Percentiles rank a stretch among this genome's conserved stretches.
These are phyloP conservation scores for Seira sanloemensis DNA, from an alignment of 2,888 invertebrate genomes.

Conservation along the genomic window DNA sequence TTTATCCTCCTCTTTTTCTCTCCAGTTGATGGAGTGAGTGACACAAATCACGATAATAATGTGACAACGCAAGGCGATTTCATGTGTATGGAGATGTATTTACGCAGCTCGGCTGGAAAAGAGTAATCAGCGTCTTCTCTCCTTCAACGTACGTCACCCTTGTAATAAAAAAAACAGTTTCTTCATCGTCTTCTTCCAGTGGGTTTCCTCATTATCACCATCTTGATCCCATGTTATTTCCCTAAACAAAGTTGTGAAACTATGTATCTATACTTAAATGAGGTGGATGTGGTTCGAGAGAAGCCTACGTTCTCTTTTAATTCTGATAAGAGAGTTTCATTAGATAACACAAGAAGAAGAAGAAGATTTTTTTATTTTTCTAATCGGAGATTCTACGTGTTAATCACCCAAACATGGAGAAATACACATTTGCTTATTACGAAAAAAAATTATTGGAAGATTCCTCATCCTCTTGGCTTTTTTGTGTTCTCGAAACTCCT, in stretches of 20 bases:
- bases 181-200: too few relatives aligned
- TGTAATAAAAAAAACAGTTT: conserved; percentile 14
- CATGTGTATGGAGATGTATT: neutral
- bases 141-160: conserved; percentile 25
- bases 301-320: too few relatives aligned
- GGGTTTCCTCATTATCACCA: conserved; percentile 14
- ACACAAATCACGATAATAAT: conserved; percentile 64
- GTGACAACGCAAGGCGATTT: conserved; percentile 26
- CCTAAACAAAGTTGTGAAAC: conserved; percentile 5
- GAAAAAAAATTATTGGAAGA: neutral
- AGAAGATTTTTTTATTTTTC: neutral
- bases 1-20: conserved; percentile 24
- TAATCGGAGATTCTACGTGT: neutral
- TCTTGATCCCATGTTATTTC: conserved; percentile 9
- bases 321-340: neutral
- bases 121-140: conserved; percentile 38
- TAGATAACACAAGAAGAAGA: neutral
- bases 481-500: neutral
- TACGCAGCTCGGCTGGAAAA: conserved; percentile 39
- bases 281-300: too few relatives aligned
- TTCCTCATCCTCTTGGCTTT: neutral
- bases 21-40: conserved; percentile 59
- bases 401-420: neutral
- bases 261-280: too few relatives aligned
- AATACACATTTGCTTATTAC: conserved; percentile 5